phyloP scores from a whole-genome alignment of 35 echinoderm and acorn worm species.

The Ophioderma brevispina region DNA sequence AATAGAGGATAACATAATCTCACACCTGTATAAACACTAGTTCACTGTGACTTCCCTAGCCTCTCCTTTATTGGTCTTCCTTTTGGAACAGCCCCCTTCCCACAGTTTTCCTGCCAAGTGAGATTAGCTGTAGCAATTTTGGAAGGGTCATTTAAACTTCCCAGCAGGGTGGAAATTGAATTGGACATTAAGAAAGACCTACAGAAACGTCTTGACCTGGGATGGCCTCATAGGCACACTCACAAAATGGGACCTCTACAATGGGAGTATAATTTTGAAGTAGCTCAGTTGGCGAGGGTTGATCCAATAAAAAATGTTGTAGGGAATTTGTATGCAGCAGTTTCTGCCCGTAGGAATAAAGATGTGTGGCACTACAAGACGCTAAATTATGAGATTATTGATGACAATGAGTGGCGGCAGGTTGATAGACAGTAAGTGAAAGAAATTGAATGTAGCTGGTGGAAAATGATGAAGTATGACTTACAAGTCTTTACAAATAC shows the following conservation, averaged over 20 bases:
- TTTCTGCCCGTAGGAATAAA: not conserved
- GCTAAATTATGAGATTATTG: slow-evolving; percentile 46
- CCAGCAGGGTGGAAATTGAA: slow-evolving; percentile 71
- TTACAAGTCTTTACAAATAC: no score
- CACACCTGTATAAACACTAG: slow-evolving; percentile 79
- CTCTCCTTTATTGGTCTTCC: slow-evolving; percentile 76
- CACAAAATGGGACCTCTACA: slow-evolving; percentile 62
- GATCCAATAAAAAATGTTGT: slow-evolving; percentile 16
- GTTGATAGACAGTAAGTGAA: no score
- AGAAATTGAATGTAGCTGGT: no score
- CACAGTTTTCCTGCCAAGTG: slow-evolving; percentile 60
- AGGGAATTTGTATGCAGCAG: slow-evolving; percentile 45
- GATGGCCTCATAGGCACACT: slow-evolving; percentile 43
- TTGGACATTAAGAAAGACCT: slow-evolving; percentile 35
- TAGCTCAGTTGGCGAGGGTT: slow-evolving; percentile 29
- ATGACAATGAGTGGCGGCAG: slow-evolving; percentile 9
- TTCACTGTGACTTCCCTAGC: slow-evolving; percentile 60
- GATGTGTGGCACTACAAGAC: slow-evolving; percentile 74
- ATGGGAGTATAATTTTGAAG: slow-evolving; percentile 71
- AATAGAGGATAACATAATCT: slow-evolving; percentile 41
- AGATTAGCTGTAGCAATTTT: slow-evolving; percentile 50
- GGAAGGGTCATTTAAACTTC: slow-evolving; percentile 68
- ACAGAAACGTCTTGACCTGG: slow-evolving; percentile 26
- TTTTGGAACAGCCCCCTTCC: slow-evolving; percentile 71
- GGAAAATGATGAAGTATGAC: no score